Conservation (phyloP, 1,140 invertebrate species). For the Pogonomyrmex barbatus region DNA sequence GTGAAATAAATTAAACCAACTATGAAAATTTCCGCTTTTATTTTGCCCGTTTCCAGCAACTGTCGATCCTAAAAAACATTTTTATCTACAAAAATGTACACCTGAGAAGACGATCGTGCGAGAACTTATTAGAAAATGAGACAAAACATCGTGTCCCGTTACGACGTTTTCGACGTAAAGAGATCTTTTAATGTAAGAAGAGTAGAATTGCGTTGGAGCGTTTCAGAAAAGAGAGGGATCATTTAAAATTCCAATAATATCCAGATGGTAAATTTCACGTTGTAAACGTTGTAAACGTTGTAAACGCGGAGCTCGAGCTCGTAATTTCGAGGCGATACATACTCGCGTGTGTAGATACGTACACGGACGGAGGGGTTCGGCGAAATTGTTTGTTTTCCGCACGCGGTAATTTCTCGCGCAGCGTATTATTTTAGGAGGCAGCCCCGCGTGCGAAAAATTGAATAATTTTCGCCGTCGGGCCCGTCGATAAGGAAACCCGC, state of each 20-base stretch:
- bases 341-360: not conserved
- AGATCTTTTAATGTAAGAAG: not conserved
- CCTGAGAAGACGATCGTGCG: not conserved
- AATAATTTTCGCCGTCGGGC: constrained; percentile 48
- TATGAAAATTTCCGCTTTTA: constrained; percentile 26
- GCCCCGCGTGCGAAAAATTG: constrained; percentile 37
- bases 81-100: not conserved
- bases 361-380: not conserved
- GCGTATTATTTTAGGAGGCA: constrained; percentile 46
- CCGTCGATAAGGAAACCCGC: constrained; percentile 10
- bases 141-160: not conserved
- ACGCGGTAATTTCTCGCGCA: constrained; percentile 34
- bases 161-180: not conserved
- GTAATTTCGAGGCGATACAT: not conserved
- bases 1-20: constrained; percentile 85
- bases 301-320: not conserved
- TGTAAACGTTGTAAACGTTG: not conserved
- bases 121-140: not conserved
- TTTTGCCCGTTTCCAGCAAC: constrained; percentile 21
- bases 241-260: not conserved
- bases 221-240: not conserved
- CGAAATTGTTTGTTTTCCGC: constrained; percentile 56
- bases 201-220: not conserved
- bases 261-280: constrained; percentile 17
- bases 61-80: not conserved